phyloP scores from a whole-genome alignment of 2,797 vertebrate genomes.

The Hephaestus fuliginosus region DNA sequence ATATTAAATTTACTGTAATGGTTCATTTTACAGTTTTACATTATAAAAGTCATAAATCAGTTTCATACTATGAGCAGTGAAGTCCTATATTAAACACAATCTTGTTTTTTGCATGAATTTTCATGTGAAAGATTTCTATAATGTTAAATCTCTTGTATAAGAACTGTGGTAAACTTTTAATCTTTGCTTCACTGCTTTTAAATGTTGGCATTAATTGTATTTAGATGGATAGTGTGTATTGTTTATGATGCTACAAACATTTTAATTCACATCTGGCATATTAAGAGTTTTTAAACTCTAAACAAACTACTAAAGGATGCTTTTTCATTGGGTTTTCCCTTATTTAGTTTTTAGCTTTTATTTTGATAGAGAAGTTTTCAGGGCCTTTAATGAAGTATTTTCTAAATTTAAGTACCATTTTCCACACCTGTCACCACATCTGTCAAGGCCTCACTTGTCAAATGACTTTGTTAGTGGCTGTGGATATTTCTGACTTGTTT shows the following conservation, averaged over 20 bases:
- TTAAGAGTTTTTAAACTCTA: no score
- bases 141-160: neutral
- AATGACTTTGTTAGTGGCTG: neutral
- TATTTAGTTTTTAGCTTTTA: neutral
- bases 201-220: neutral
- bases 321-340: no score
- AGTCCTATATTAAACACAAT: neutral
- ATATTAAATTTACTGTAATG: no score
- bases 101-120: neutral
- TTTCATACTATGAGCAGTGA: neutral
- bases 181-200: neutral
- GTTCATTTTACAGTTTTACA: no score
- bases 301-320: no score
- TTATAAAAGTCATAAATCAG: neutral
- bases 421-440: neutral
- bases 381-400: neutral
- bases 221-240: no score
- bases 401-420: neutral
- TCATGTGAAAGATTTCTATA: neutral
- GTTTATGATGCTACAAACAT: neutral
- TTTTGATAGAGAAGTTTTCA: neutral
- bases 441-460: neutral
- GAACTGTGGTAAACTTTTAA: neutral
- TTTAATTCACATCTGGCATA: neutral
- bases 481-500: neutral